Evolutionary conservation across 2,888 invertebrate genomes (phyloP).

Genomic region (Exephanes ischioxanthus): DNA sequence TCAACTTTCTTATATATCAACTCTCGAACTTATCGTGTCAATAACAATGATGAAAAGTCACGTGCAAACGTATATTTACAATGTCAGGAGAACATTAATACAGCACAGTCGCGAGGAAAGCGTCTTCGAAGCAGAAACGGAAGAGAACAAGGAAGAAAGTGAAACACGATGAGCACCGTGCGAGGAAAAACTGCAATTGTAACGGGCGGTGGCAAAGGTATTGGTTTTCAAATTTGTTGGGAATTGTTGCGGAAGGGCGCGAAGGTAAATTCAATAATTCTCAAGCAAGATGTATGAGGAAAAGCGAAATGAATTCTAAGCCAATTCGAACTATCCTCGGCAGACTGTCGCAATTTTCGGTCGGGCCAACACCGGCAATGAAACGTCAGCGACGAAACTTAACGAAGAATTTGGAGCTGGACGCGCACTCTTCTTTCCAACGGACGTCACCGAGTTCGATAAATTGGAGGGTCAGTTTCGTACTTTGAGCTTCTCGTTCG

Average conservation of each 20-base stretch:
- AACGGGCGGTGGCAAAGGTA: constrained; percentile 85
- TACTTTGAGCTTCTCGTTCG: background rate
- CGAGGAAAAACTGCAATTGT: constrained; percentile 73
- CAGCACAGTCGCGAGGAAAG: background rate
- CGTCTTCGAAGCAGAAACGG: background rate
- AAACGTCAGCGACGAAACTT: constrained; percentile 84
- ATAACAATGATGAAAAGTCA: too few relatives aligned
- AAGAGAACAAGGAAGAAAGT: background rate
- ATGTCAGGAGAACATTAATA: background rate
- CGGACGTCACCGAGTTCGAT: constrained; percentile 84
- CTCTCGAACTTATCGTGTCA: too few relatives aligned
- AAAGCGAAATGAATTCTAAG: background rate
- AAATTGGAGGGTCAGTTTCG: constrained; percentile 83
- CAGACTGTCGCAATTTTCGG: constrained; percentile 83
- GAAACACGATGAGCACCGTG: background rate
- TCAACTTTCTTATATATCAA: too few relatives aligned
- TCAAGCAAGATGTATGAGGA: too few relatives aligned
- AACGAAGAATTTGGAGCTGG: constrained; percentile 84
- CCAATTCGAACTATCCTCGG: background rate
- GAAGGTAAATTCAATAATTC: constrained; percentile 66
- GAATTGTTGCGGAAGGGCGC: constrained; percentile 85
- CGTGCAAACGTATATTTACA: too few relatives aligned
- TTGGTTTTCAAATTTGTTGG: constrained; percentile 85
- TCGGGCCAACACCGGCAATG: constrained; percentile 82
- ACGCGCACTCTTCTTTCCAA: constrained; percentile 84